Conservation (phyloP, 1,140 invertebrate species). For the Rhagoletis zephyria region DNA sequence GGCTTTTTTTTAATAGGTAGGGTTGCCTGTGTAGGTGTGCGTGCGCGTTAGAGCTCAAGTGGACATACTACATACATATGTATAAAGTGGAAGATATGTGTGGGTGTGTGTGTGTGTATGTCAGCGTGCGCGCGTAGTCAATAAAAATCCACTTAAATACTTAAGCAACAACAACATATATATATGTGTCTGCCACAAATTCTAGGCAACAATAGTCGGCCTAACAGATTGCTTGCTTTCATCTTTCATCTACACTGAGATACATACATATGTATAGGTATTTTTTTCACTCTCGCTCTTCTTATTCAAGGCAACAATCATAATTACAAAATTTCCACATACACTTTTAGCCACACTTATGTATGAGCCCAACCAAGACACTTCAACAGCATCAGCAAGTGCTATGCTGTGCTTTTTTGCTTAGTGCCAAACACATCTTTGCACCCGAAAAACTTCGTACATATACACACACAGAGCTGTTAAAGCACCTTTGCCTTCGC, state of each 20-base stretch:
- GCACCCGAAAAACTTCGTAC: not conserved
- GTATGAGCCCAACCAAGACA: not conserved
- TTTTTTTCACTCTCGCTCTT: too few relatives aligned
- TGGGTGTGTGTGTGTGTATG: not conserved
- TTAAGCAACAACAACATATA: not conserved
- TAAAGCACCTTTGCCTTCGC: not conserved
- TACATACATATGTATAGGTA: too few relatives aligned
- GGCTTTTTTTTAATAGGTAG: not conserved
- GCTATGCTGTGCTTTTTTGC: not conserved
- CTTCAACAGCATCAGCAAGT: not conserved
- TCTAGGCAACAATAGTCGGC: not conserved
- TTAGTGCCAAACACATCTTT: not conserved
- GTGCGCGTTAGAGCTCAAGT: not conserved
- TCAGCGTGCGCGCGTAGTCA: not conserved
- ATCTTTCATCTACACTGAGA: not conserved
- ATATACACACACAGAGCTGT: not conserved
- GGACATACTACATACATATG: not conserved
- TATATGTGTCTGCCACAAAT: not conserved
- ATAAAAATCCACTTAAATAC: constrained; percentile 44
- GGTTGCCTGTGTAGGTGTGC: not conserved
- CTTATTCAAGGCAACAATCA: not conserved
- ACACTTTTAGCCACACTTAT: not conserved
- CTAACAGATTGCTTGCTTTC: not conserved
- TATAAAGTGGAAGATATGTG: not conserved
- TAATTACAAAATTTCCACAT: not conserved